A percentile compares a stretch with the other conserved stretches of the same genome.
Evolutionary conservation across 2,888 invertebrate genomes (phyloP).

Genomic region (Scelioninae gen. 2): DNA sequence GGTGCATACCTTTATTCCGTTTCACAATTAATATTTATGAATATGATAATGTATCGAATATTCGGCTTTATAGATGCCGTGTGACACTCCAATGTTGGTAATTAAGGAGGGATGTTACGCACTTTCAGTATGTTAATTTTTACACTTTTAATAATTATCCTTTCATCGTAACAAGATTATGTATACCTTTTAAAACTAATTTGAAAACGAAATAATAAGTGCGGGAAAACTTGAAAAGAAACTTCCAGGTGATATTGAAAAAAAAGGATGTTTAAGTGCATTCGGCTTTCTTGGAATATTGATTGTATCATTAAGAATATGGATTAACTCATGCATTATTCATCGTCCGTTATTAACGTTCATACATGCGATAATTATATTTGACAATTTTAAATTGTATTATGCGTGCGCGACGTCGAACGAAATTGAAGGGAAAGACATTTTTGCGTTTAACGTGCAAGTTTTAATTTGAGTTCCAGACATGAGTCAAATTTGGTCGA

Average conservation of each 20-base stretch:
- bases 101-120: constrained; percentile 40
- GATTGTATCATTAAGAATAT: constrained; percentile 48
- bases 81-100: constrained; percentile 32
- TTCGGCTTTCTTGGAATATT: constrained; percentile 42
- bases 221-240: constrained; percentile 38
- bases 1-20: too few species aligned
- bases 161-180: constrained; percentile 39
- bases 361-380: constrained; percentile 43
- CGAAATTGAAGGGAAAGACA: constrained; percentile 26
- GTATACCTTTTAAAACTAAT: constrained; percentile 47
- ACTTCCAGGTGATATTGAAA: constrained; percentile 16
- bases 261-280: constrained; percentile 18
- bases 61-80: constrained; percentile 38
- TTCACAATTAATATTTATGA: constrained; percentile 41
- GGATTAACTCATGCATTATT: constrained; percentile 47
- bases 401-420: constrained; percentile 13
- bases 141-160: constrained; percentile 39
- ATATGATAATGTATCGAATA: constrained; percentile 46
- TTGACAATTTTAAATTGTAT: constrained; percentile 38
- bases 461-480: constrained; percentile 23
- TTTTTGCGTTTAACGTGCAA: constrained; percentile 27
- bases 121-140: constrained; percentile 42
- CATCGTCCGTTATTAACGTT: constrained; percentile 37
- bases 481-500: constrained; percentile 9
- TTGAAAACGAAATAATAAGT: constrained; percentile 40